phyloP scores from a whole-genome alignment of 2,113 vertebrate species.

The Glareola pratincola region DNA sequence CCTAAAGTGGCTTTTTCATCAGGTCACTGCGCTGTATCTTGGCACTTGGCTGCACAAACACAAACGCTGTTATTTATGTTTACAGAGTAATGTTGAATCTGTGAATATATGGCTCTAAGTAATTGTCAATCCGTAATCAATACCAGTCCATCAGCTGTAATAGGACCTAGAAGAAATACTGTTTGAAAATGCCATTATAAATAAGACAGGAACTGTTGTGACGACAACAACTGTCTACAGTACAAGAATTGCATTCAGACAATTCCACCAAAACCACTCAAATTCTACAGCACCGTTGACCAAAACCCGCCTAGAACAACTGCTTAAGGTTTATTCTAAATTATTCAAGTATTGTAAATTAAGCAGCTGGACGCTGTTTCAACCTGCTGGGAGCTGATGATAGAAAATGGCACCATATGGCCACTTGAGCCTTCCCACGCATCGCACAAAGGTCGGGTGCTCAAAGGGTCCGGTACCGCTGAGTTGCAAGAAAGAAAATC shows the following conservation, averaged over 20 bases:
- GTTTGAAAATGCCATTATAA: not conserved
- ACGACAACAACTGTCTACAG: not conserved
- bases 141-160: not conserved
- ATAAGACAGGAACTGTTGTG: not conserved
- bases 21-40: not conserved
- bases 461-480: not conserved
- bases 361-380: slow-evolving; percentile 1
- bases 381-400: slow-evolving; percentile 12
- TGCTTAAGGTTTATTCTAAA: slow-evolving; percentile 6
- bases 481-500: not conserved
- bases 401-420: slow-evolving; percentile 1
- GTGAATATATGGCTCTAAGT: not conserved
- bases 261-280: not conserved
- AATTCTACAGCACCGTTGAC: not conserved
- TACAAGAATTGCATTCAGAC: not conserved
- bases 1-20: not conserved
- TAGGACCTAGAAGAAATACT: not conserved
- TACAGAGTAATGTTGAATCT: not conserved
- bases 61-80: not conserved
- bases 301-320: not conserved
- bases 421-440: not conserved
- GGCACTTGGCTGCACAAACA: not conserved
- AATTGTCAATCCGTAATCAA: not conserved
- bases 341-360: slow-evolving; percentile 4
- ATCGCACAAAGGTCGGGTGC: not conserved